phyloP scores from a whole-genome alignment of 1,140 invertebrate genomes.

The Drosophila lacteicornis region DNA sequence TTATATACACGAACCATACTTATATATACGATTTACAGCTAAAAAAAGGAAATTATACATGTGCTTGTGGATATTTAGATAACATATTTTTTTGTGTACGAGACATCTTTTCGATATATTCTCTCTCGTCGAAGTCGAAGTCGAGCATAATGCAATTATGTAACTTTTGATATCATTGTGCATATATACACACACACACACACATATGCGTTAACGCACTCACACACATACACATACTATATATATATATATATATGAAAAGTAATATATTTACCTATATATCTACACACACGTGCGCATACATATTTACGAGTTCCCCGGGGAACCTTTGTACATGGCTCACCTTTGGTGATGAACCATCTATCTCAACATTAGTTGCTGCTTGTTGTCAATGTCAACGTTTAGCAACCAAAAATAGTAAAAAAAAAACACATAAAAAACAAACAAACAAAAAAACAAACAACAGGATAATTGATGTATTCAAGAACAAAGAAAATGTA shows the following conservation, averaged over 20 bases:
- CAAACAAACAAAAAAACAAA: constrained; percentile 10
- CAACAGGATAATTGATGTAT: constrained; percentile 45
- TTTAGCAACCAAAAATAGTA: constrained; percentile 26
- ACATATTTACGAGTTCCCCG: constrained; percentile 31
- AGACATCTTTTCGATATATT: constrained; percentile 42
- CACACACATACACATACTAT: constrained; percentile 15
- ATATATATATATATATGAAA: constrained; percentile 23
- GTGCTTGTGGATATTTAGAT: constrained; percentile 25
- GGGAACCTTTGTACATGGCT: constrained; percentile 17
- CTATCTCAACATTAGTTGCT: constrained; percentile 21
- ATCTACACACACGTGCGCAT: constrained; percentile 43
- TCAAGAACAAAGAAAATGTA: constrained; percentile 53
- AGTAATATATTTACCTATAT: constrained; percentile 53
- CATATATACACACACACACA: constrained; percentile 22
- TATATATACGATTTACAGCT: constrained; percentile 66
- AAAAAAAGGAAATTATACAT: constrained; percentile 30
- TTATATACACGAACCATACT: constrained; percentile 41
- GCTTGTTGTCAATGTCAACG: constrained; percentile 13
- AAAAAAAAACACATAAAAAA: constrained; percentile 14
- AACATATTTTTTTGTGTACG: constrained; percentile 28
- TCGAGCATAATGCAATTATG: constrained; percentile 50
- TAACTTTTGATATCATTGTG: constrained; percentile 49
- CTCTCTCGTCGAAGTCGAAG: constrained; percentile 25
- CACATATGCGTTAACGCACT: constrained; percentile 26
- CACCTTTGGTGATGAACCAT: constrained; percentile 13